phyloP scores from a whole-genome alignment of 2,797 vertebrate genomes.

The Tragelaphus eurycerus region DNA sequence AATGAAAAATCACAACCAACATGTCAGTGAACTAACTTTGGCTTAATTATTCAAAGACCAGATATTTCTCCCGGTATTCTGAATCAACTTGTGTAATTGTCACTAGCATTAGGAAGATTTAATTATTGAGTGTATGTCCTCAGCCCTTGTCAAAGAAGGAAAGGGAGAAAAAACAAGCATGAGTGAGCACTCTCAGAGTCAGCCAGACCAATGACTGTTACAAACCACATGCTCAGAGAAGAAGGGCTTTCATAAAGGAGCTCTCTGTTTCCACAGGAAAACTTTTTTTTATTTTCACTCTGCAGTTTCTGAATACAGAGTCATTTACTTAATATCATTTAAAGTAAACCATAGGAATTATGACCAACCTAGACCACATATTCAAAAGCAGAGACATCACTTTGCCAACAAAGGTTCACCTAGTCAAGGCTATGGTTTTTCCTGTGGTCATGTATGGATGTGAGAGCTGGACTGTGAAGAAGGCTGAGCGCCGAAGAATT shows the following conservation, averaged over 20 bases:
- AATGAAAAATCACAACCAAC: not conserved
- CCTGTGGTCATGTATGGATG: no score
- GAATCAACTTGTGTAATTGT: not conserved
- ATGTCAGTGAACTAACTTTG: not conserved
- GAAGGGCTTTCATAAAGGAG: not conserved
- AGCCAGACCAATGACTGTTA: not conserved
- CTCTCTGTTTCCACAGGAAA: conserved; percentile 24
- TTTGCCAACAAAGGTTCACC: no score
- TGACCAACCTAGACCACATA: no score
- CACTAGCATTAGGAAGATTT: not conserved
- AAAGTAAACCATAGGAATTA: not conserved
- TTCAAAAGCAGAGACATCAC: no score
- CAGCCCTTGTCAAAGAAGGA: not conserved
- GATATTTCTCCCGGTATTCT: not conserved
- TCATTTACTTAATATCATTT: not conserved
- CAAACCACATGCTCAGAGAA: not conserved
- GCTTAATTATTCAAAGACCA: not conserved
- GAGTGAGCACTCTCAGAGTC: not conserved
- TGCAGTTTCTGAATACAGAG: not conserved
- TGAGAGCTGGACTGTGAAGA: no score
- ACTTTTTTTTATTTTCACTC: not conserved
- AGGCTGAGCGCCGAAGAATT: no score
- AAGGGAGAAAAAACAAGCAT: not conserved
- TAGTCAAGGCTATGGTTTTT: no score
- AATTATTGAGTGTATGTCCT: not conserved